Percentiles rank a stretch among this genome's conserved stretches.
Evolutionary conservation across 2,113 vertebrate genomes (phyloP).

Genomic region (Aptenodytes forsteri): DNA sequence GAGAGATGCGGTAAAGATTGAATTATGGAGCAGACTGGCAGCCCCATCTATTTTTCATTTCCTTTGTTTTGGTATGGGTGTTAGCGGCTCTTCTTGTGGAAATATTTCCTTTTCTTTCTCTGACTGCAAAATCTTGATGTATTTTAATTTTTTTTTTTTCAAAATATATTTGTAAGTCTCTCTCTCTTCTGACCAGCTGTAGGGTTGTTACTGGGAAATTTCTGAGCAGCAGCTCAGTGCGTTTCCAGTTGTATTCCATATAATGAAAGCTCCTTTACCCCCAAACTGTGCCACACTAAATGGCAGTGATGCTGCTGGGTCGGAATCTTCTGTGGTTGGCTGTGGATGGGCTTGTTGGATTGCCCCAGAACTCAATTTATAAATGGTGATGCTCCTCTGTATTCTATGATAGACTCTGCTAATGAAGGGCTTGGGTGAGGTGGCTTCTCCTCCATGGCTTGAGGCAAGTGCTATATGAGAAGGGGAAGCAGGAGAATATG

Average conservation of each 20-base stretch:
- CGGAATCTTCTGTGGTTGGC: not conserved
- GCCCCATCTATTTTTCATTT: not conserved
- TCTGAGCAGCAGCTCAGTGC: not conserved
- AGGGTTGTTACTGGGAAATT: not conserved
- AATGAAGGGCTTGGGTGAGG: conserved; percentile 7
- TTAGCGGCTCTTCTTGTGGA: not conserved
- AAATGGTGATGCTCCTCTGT: not conserved
- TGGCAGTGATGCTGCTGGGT: not conserved
- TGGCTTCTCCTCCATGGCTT: not conserved
- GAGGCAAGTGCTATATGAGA: conserved; percentile 3
- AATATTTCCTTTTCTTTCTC: not conserved
- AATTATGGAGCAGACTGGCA: not conserved
- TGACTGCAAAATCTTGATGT: not conserved
- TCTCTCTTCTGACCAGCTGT: not conserved
- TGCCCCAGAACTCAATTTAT: not conserved
- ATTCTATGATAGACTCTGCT: not conserved
- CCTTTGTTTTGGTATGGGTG: not conserved
- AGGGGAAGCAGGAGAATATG: conserved; percentile 29
- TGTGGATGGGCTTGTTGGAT: not conserved
- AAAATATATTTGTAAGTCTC: not conserved
- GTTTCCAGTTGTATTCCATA: not conserved
- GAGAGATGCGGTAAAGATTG: not conserved
- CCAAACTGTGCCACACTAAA: not conserved
- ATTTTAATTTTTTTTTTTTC: not conserved
- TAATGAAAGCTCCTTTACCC: not conserved